phyloP scores from a whole-genome alignment of 1,140 invertebrate species.

The Anastatus disparis region DNA sequence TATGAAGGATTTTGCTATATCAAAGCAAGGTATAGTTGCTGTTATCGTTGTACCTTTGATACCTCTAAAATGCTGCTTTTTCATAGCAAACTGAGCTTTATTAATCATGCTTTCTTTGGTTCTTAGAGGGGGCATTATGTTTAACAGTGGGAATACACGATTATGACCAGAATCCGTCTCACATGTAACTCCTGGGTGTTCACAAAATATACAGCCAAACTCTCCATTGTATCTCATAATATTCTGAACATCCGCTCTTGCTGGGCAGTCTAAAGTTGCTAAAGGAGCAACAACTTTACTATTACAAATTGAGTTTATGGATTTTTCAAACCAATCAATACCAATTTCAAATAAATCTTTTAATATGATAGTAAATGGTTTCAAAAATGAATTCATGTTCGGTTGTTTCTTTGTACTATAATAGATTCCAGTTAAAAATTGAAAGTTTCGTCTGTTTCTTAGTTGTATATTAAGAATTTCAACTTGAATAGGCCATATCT shows the following conservation, averaged over 20 bases:
- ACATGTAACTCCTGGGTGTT: constrained; percentile 15
- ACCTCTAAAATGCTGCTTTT: not conserved
- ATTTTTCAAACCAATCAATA: not conserved
- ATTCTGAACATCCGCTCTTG: not conserved
- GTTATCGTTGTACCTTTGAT: no score
- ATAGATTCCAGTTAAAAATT: constrained; percentile 23
- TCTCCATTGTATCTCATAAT: constrained; percentile 2
- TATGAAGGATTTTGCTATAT: not conserved
- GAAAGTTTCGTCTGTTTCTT: constrained; percentile 1
- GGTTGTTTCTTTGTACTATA: constrained; percentile 30
- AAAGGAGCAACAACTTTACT: constrained; percentile 14
- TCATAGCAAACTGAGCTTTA: not conserved
- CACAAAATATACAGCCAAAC: constrained; percentile 8
- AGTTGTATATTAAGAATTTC: constrained; percentile 22
- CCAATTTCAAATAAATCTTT: not conserved
- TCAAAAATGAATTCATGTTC: not conserved
- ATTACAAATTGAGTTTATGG: not conserved
- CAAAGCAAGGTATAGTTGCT: no score
- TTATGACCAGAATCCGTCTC: not conserved
- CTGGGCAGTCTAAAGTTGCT: constrained; percentile 5
- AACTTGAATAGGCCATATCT: constrained; percentile 29
- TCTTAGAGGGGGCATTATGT: not conserved
- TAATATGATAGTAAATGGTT: not conserved
- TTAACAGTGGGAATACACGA: constrained; percentile 9
- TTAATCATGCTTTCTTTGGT: not conserved